phyloP scores from a whole-genome alignment of 2,797 vertebrate genomes.

The Tangara arthus region DNA sequence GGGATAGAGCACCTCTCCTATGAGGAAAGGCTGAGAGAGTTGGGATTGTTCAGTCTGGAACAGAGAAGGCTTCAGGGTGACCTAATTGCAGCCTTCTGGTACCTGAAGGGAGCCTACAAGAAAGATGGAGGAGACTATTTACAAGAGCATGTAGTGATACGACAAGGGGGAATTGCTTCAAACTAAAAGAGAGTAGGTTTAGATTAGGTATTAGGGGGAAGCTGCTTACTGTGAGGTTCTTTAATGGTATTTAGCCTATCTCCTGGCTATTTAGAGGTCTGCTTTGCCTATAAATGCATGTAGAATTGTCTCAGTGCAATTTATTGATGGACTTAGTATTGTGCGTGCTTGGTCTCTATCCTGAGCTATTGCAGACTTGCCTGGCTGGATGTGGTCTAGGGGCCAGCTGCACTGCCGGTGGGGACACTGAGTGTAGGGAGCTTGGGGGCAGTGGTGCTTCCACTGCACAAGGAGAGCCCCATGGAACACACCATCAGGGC shows the following conservation, averaged over 20 bases:
- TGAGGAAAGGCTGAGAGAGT: background rate
- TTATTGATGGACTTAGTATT: background rate
- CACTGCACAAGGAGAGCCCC: rapidly evolving
- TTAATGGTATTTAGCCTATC: background rate
- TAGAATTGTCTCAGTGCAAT: background rate
- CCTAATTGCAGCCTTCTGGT: background rate
- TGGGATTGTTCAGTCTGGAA: background rate
- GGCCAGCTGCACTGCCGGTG: rapidly evolving
- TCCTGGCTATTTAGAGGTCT: background rate
- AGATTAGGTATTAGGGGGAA: background rate
- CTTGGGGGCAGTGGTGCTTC: background rate
- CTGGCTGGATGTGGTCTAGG: rapidly evolving
- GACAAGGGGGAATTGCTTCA: background rate
- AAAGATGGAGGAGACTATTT: background rate
- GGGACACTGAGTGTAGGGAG: rapidly evolving
- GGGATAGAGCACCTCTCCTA: background rate
- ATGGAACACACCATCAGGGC: background rate
- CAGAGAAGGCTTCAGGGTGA: background rate
- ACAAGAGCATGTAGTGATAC: background rate
- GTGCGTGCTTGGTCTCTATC: background rate
- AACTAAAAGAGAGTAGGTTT: background rate
- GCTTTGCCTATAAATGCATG: background rate
- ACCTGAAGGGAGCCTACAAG: background rate
- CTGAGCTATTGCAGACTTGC: background rate
- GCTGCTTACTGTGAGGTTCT: background rate